These are phyloP conservation scores for Crocodylus rhombifer DNA, from an alignment of 2,797 vertebrate genomes.

Conservation along the genomic window DNA sequence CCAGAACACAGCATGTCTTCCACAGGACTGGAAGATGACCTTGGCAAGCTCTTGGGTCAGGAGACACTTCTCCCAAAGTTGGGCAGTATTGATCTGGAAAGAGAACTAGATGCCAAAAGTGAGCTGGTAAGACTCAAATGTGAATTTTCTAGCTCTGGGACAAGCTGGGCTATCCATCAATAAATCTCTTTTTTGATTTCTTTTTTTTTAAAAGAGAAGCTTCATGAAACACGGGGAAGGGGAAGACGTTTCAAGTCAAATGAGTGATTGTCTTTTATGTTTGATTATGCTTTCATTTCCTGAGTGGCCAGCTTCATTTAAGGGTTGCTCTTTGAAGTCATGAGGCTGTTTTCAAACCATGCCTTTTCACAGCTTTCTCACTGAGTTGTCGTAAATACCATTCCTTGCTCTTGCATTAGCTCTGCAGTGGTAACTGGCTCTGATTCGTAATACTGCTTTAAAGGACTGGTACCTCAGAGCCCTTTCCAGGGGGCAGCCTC, in stretches of 20 bases:
- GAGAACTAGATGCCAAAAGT: conserved; percentile 80
- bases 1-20: conserved; percentile 32
- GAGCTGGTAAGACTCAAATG: conserved; percentile 76
- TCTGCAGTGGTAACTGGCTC: not conserved
- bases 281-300: not conserved
- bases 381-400: too few species aligned
- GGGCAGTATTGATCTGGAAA: conserved; percentile 79
- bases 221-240: not conserved
- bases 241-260: not conserved
- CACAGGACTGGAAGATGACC: conserved; percentile 61
- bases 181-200: too few species aligned
- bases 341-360: not conserved
- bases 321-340: not conserved
- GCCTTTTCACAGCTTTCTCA: not conserved
- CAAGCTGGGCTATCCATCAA: too few species aligned
- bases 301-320: not conserved
- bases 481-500: too few species aligned
- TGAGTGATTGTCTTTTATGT: not conserved
- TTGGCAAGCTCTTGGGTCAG: conserved; percentile 53
- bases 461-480: too few species aligned
- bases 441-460: too few species aligned
- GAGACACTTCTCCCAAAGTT: conserved; percentile 72
- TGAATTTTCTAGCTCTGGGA: not conserved
- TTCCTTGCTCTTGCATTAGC: not conserved
- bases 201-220: too few species aligned